Percentiles rank a stretch among this genome's conserved stretches.
Conservation (phyloP, 2,888 invertebrate species). For the Sarcophaga carnaria region DNA sequence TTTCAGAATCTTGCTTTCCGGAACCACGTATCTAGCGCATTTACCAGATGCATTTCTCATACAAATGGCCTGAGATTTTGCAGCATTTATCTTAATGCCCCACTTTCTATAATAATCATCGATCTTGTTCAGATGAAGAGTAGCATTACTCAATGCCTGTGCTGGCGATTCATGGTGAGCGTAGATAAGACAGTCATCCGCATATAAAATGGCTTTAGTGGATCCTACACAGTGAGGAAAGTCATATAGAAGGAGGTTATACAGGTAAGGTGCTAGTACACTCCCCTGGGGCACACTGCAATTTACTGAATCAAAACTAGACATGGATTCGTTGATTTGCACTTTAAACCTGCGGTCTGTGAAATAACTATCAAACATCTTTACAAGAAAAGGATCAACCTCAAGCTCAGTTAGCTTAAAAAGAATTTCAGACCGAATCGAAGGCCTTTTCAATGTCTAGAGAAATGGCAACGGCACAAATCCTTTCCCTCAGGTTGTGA, state of each 20-base stretch:
- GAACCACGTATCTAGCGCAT: neutral
- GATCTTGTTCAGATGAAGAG: neutral
- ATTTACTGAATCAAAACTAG: neutral
- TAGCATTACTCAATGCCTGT: neutral
- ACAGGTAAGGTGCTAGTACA: neutral
- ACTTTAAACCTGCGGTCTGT: neutral
- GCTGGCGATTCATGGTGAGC: neutral
- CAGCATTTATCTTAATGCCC: too few species aligned
- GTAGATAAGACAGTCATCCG: neutral
- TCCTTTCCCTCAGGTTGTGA: neutral
- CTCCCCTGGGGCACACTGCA: neutral
- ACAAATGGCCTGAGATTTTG: too few species aligned
- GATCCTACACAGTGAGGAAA: neutral
- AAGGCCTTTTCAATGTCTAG: too few species aligned
- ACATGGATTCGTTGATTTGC: neutral
- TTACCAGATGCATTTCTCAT: too few species aligned
- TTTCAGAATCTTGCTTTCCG: neutral
- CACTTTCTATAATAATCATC: too few species aligned
- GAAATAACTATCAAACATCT: neutral
- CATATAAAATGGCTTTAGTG: conserved; percentile 5
- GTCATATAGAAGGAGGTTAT: neutral
- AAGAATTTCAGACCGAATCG: neutral
- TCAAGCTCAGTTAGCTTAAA: conserved; percentile 13
- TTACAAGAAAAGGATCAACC: conserved; percentile 5
- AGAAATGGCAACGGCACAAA: conserved; percentile 8